Base-by-base conservation (phyloP, 2,797 vertebrate species). In the Chromis chromis region DNA sequence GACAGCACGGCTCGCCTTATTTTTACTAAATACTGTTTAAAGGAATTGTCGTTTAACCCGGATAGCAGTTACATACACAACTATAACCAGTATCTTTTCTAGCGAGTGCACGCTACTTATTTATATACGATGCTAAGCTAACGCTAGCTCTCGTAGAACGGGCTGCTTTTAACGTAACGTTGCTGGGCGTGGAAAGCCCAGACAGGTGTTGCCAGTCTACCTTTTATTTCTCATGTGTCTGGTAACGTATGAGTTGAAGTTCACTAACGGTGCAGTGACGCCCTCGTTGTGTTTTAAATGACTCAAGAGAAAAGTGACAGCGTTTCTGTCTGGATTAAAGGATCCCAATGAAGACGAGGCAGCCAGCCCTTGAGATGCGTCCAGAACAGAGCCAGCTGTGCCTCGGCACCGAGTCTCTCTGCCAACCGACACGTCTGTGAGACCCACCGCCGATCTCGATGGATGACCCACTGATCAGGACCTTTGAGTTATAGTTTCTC, bases 101-200 rank as follows among this genome's bases (percentile, higher is more conserved):
- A n/a, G 4, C 12, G 56, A 33, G 2, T 4, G 3, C 4, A 36
- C 59, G n/a, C 21, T 10, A 49, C 24, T 53, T 31, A 53, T 59
- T 65, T 52, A 40, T 22, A 9, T 10, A 21, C 27, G 25, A 21
- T 56, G 73, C 76, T 86, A 76, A 70, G 82, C 85, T 83, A 84
- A 59, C 17, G 61, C 40, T 82, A 85, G 88, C 86, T 50, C n/a
- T 75, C 19, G 14, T n/a, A 44, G 79, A 59, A 59, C 58, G 63
- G 46, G 61, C 24, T 69, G 31, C 56, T 1, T 60, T 81, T 71
- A 75, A 82, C 33, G 79, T 81, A 64, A 81, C 73, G 4, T 72
- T 65, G 33, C 71, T 86, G 91, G 92, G 92, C 91, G 92, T 93
- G 91, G 88, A 87, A 79, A 81, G 28, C 58, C 19, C 0, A 70